phyloP scores from a whole-genome alignment of 2,888 invertebrate species.

The Andrena bucephala region DNA sequence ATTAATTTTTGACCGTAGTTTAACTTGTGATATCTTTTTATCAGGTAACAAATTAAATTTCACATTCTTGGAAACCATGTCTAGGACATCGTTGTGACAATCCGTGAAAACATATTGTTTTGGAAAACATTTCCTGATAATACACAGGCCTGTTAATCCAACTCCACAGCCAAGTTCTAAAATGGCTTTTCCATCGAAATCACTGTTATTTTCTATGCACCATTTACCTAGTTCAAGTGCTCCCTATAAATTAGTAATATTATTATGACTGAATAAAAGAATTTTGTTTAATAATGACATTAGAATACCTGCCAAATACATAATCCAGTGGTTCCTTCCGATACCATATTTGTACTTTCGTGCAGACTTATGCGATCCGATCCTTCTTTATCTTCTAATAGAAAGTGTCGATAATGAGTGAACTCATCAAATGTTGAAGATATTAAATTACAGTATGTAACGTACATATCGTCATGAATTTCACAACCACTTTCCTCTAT shows the following conservation, averaged over 20 bases:
- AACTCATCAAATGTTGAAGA: conserved; percentile 79
- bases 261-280: conserved; percentile 11
- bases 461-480: conserved; percentile 89
- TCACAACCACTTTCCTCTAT: conserved; percentile 87
- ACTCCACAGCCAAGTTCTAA: conserved; percentile 92
- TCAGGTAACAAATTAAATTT: conserved; percentile 86
- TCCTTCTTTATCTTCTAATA: conserved; percentile 82
- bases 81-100: conserved; percentile 89
- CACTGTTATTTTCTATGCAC: conserved; percentile 87
- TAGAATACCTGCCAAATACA: conserved; percentile 90
- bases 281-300: background rate
- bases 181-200: conserved; percentile 87
- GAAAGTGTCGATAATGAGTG: conserved; percentile 89
- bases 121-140: conserved; percentile 87
- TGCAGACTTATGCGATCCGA: conserved; percentile 87
- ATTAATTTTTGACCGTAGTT: conserved; percentile 8
- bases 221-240: conserved; percentile 90
- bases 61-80: conserved; percentile 88
- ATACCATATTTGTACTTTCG: conserved; percentile 90
- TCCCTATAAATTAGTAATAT: conserved; percentile 86
- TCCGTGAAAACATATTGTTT: conserved; percentile 89
- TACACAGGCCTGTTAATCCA: conserved; percentile 90
- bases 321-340: conserved; percentile 92
- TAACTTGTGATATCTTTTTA: background rate
- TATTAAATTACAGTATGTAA: conserved; percentile 87